These are phyloP conservation scores for Scalopus aquaticus DNA, from an alignment of 2,113 vertebrate genomes.

Conservation along the genomic window DNA sequence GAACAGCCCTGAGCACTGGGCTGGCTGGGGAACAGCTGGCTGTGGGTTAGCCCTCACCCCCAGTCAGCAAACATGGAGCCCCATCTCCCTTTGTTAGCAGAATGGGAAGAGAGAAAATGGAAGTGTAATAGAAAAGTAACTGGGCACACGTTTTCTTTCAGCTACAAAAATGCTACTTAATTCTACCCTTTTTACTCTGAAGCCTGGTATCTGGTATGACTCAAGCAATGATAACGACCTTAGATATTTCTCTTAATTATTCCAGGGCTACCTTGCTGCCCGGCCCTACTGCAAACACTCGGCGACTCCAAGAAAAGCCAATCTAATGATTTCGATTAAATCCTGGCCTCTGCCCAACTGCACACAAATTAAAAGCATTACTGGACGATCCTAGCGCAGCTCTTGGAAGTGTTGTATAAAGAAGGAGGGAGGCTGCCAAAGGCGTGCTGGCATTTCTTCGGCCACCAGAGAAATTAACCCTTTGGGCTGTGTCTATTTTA, in stretches of 20 bases:
- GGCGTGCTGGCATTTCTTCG: constrained; percentile 84
- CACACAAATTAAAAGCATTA: constrained; percentile 91
- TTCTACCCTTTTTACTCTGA: constrained; percentile 80
- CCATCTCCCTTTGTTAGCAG: constrained; percentile 73
- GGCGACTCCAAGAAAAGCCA: constrained; percentile 90
- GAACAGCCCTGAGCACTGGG: constrained; percentile 26
- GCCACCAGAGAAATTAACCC: constrained; percentile 82
- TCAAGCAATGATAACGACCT: constrained; percentile 80
- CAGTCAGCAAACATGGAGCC: constrained; percentile 57
- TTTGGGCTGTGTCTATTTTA: constrained; percentile 22
- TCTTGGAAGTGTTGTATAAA: constrained; percentile 87
- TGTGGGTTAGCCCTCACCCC: not conserved
- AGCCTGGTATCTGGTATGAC: constrained; percentile 82
- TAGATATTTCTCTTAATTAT: constrained; percentile 88
- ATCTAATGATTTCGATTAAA: constrained; percentile 91
- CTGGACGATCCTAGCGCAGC: constrained; percentile 86
- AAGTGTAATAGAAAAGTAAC: constrained; percentile 82
- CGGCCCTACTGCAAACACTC: constrained; percentile 81
- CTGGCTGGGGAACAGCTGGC: not conserved
- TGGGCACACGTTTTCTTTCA: constrained; percentile 80
- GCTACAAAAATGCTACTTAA: constrained; percentile 81
- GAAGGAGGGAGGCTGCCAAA: constrained; percentile 84
- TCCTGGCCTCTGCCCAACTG: constrained; percentile 89
- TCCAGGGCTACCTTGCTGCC: constrained; percentile 81
- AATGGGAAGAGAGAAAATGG: constrained; percentile 78